These are phyloP conservation scores for Capromys pilorides DNA, from an alignment of 2,797 vertebrate genomes.

Conservation along the genomic window DNA sequence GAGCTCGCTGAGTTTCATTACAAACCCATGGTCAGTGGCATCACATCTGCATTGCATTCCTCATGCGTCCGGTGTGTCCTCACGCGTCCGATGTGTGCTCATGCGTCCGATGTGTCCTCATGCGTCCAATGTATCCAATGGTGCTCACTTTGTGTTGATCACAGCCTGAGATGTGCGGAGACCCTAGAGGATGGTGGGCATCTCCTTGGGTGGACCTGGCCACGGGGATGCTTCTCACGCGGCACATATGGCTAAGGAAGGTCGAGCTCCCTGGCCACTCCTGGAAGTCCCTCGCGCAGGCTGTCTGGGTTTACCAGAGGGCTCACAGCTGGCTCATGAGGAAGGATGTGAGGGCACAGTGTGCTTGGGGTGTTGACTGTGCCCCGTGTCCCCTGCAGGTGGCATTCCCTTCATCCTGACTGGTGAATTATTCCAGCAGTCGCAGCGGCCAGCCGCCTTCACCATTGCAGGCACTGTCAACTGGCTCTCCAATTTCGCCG, in stretches of 20 bases:
- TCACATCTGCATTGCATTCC: not conserved
- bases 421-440: slow-evolving; percentile 94
- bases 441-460: slow-evolving; percentile 93
- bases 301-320: not conserved
- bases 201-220: not conserved
- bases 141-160: not conserved
- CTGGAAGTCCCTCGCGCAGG: rapidly evolving
- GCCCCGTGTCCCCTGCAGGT: slow-evolving; percentile 84
- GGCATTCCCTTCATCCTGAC: slow-evolving; percentile 96
- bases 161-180: not conserved
- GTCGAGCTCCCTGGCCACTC: rapidly evolving
- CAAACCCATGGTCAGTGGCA: not conserved
- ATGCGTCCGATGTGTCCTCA: too few species aligned
- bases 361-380: not conserved
- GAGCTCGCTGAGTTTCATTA: not conserved
- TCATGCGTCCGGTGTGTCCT: rapidly evolving
- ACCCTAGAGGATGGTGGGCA: rapidly evolving
- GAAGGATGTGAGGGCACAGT: not conserved
- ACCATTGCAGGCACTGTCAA: slow-evolving; percentile 92
- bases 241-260: not conserved
- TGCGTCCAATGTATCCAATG: too few species aligned
- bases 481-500: slow-evolving; percentile 94
- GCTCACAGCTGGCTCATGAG: not conserved
- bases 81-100: too few species aligned
- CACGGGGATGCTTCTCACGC: not conserved